Evolutionary conservation across 2,113 vertebrate species (phyloP).

Genomic region (Prolemur simus): DNA sequence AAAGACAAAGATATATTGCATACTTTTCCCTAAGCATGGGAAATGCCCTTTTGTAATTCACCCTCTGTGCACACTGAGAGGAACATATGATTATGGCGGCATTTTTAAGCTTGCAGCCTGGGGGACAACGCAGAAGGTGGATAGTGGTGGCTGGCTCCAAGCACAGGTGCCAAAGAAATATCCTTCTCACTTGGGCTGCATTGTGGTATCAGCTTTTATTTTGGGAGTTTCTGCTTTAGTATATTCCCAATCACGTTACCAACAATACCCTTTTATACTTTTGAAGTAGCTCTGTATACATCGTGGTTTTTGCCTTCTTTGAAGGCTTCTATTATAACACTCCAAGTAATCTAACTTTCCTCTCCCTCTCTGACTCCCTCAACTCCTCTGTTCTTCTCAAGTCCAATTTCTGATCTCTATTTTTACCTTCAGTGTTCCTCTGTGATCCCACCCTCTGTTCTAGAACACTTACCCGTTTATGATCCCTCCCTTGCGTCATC

Average conservation of each 20-base stretch:
- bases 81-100: background rate
- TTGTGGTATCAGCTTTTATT: background rate
- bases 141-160: background rate
- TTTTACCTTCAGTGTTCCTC: background rate
- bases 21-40: background rate
- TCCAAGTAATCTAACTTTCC: background rate
- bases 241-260: background rate
- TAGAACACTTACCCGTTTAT: background rate
- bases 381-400: background rate
- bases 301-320: background rate
- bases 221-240: background rate
- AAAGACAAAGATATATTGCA: background rate
- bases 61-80: background rate
- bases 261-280: background rate
- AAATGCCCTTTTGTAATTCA: background rate
- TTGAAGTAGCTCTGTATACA: background rate
- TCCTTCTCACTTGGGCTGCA: background rate
- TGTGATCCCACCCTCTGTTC: background rate
- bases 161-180: background rate
- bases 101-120: background rate
- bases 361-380: background rate
- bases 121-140: background rate
- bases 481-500: background rate
- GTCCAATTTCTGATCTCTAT: background rate
- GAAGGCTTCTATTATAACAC: background rate